Conservation (phyloP, 2,888 invertebrate species). For the Phyto melanocephala region DNA sequence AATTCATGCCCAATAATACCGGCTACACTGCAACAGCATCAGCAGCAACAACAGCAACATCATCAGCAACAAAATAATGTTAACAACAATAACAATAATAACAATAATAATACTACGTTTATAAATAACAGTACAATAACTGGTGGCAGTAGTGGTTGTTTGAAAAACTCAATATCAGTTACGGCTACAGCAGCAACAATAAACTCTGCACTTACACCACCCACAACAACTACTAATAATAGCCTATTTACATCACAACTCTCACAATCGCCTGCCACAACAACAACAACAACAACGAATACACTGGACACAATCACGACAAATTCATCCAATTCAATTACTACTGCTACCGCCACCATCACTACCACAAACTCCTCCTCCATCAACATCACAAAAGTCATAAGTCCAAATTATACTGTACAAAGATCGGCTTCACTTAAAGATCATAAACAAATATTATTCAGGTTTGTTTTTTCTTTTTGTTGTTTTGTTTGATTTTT, state of each 20-base stretch:
- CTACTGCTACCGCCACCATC: conserved; percentile 71
- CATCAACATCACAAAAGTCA: conserved; percentile 74
- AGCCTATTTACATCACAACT: conserved; percentile 57
- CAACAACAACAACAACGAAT: conserved; percentile 65
- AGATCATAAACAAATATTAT: conserved; percentile 78
- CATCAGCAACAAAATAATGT: conserved; percentile 66
- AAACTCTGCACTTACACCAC: conserved; percentile 15
- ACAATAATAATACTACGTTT: conserved; percentile 67
- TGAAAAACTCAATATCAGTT: conserved; percentile 27
- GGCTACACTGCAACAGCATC: conserved; percentile 79
- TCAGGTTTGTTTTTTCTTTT: conserved; percentile 77
- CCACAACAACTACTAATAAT: conserved; percentile 41
- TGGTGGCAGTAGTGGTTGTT: conserved; percentile 64
- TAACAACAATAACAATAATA: conserved; percentile 70
- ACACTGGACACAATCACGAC: conserved; percentile 56
- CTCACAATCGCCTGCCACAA: conserved; percentile 66
- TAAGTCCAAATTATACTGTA: conserved; percentile 80
- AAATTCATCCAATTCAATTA: conserved; percentile 70
- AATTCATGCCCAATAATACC: conserved; percentile 88
- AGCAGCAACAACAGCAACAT: conserved; percentile 74
- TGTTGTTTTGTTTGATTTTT: conserved; percentile 36
- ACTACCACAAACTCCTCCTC: conserved; percentile 65
- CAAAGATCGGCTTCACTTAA: conserved; percentile 83
- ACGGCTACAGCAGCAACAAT: conserved; percentile 1
- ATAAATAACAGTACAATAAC: conserved; percentile 68